Evolutionary conservation across 2,888 invertebrate species (phyloP).

Genomic region (Chorisops tibialis): DNA sequence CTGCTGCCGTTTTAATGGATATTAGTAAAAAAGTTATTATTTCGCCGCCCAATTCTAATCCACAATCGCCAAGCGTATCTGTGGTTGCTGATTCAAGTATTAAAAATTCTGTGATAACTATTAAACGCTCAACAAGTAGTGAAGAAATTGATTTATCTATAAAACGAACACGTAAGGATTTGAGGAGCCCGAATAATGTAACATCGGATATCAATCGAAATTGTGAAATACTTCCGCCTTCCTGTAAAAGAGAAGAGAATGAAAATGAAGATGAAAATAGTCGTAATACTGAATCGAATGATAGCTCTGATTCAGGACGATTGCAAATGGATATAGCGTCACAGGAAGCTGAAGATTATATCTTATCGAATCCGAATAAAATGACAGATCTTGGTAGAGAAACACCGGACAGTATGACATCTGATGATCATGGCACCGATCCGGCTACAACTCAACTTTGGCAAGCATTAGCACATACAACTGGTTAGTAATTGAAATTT

Average conservation of each 20-base stretch:
- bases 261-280: conserved; percentile 28
- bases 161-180: conserved; percentile 31
- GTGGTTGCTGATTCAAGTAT: conserved; percentile 44
- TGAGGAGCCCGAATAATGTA: conserved; percentile 27
- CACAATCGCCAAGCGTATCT: conserved; percentile 34
- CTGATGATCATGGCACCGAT: conserved; percentile 50
- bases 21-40: conserved; percentile 52
- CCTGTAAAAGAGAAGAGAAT: not conserved
- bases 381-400: conserved; percentile 34
- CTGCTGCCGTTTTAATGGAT: conserved; percentile 52
- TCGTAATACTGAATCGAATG: conserved; percentile 50
- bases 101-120: conserved; percentile 53
- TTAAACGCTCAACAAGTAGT: conserved; percentile 40
- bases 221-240: conserved; percentile 11
- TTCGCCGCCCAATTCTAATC: conserved; percentile 51
- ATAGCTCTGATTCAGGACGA: conserved; percentile 68
- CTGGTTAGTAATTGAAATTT: conserved; percentile 41
- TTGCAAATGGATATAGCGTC: conserved; percentile 66
- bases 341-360: conserved; percentile 42
- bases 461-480: conserved; percentile 52
- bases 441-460: conserved; percentile 52
- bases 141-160: conserved; percentile 37
- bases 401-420: conserved; percentile 47
- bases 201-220: conserved; percentile 28
- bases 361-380: not conserved